Evolutionary conservation across 2,797 vertebrate genomes (phyloP).

Genomic region (Sorex maritimensis): DNA sequence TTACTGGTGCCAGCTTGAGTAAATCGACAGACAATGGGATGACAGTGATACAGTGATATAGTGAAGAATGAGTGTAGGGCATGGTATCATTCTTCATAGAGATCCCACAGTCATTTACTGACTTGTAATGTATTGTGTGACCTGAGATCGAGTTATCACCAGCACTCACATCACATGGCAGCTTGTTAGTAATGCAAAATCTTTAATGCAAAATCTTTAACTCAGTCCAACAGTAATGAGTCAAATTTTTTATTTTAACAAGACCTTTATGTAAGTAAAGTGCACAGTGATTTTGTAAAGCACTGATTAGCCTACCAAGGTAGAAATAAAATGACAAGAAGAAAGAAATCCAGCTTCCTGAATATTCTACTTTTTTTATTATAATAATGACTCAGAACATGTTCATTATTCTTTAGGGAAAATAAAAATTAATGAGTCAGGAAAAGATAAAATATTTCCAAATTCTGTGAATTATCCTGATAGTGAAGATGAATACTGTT

Average conservation of each 20-base stretch:
- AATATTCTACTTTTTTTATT: background rate
- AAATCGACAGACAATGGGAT: too few relatives aligned
- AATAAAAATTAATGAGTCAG: conserved; percentile 60
- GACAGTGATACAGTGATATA: too few relatives aligned
- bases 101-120: background rate
- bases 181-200: background rate
- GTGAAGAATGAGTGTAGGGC: background rate
- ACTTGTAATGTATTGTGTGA: background rate
- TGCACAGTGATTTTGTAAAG: conserved; percentile 22
- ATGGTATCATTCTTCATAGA: background rate
- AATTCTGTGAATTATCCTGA: conserved; percentile 26
- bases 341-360: background rate
- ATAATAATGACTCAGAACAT: background rate
- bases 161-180: accelerated
- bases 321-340: background rate
- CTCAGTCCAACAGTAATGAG: background rate
- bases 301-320: background rate
- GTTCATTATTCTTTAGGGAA: conserved; percentile 31
- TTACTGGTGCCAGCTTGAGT: too few relatives aligned
- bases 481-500: background rate
- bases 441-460: conserved; percentile 39
- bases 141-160: background rate
- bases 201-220: background rate
- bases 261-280: background rate
- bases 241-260: background rate